Evolutionary conservation across 1,140 invertebrate species (phyloP), one percentile per base, ranked within the genome.

Genomic region (Sinonovacula constricta): DNA sequence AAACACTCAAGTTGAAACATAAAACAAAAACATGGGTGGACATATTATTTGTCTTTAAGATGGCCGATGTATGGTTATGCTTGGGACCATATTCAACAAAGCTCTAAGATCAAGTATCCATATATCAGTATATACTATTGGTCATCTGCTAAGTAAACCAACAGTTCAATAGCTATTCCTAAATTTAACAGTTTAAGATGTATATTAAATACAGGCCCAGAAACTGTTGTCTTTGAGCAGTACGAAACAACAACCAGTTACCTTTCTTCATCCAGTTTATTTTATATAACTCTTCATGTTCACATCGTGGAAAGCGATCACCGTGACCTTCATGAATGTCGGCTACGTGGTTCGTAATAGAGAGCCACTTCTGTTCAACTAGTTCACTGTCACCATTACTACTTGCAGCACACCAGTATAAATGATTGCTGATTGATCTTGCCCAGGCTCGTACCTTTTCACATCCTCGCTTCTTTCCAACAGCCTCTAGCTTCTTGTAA

Each of bases 201-300:
- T n/a, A n/a, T n/a, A n/a, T n/a, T n/a, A n/a, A n/a, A n/a, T n/a
- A n/a, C n/a, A n/a, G n/a, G n/a, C n/a, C n/a, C n/a, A n/a, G n/a
- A n/a, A n/a, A n/a, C n/a, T n/a, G n/a, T n/a, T n/a, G n/a, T n/a
- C n/a, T n/a, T n/a, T n/a, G n/a, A n/a, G n/a, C n/a, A n/a, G n/a
- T n/a, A n/a, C n/a, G n/a, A n/a, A 56, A 24, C 15, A 5, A 62
- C 10, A 26, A 66, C 28, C 5, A 24, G 15, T 54, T 77, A 77
- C 77, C 69, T 72, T 72, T 34, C 49, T 76, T 71, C 2, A 82
- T 54, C 81, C 83, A 83, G 62, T 62, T 74, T 45, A 68, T 82
- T 3, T 80, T 39, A 15, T 39, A 63, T 10, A 67, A 24, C 22
- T 60, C 31, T 15, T 57, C 67, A 53, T 79, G 76, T 22, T 26